Percentiles rank a stretch among this genome's conserved stretches.
phyloP scores from a whole-genome alignment of 37 sponge, comb jelly and placozoan genomes.

The Geodia barretti region DNA sequence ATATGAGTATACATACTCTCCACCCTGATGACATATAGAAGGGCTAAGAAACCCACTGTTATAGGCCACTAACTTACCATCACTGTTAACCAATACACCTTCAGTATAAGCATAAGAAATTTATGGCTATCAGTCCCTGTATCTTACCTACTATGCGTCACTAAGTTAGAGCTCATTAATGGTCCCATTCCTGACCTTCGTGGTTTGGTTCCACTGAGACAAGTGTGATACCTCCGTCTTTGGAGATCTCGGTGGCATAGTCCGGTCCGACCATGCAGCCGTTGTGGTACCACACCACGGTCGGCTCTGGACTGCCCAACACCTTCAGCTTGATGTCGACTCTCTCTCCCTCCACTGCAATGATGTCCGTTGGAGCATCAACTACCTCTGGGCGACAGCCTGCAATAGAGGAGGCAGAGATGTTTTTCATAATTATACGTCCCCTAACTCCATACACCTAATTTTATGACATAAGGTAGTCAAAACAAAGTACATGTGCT shows the following conservation, averaged over 20 bases:
- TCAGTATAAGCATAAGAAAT: no score
- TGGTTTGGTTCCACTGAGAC: constrained; percentile 41
- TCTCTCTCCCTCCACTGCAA: constrained; percentile 18
- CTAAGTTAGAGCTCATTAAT: no score
- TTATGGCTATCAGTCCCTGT: no score
- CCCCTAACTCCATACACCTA: neutral
- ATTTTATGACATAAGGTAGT: neutral
- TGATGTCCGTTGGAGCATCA: constrained; percentile 16
- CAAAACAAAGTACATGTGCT: neutral
- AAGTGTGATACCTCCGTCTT: constrained; percentile 30
- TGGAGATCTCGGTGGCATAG: constrained; percentile 25
- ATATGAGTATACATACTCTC: no score
- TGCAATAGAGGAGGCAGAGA: constrained; percentile 1
- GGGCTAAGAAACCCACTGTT: no score
- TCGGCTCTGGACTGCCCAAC: constrained; percentile 25
- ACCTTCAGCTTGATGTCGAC: constrained; percentile 33
- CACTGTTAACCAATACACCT: no score
- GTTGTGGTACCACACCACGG: constrained; percentile 37
- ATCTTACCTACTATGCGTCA: no score
- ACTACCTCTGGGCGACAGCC: constrained; percentile 26
- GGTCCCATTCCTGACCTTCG: no score
- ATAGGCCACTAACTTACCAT: no score
- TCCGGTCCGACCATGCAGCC: constrained; percentile 37
- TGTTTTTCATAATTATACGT: neutral
- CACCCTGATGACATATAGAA: no score